Conservation (phyloP, 2,888 invertebrate genomes). For the Synergus itoensis region DNA sequence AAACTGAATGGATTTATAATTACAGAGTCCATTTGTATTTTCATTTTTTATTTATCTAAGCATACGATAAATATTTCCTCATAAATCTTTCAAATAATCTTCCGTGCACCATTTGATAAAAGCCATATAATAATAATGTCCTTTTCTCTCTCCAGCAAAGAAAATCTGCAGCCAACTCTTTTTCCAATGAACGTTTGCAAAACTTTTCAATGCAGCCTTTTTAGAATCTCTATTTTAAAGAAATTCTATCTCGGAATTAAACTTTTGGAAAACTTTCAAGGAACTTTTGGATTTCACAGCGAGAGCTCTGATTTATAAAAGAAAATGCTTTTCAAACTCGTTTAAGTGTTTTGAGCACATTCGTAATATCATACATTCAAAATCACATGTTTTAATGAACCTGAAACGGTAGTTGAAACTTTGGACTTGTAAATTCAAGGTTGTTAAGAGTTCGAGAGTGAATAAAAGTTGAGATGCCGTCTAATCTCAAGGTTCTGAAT, state of each 20-base stretch:
- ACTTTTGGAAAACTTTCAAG: constrained; percentile 23
- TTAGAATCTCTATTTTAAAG: constrained; percentile 8
- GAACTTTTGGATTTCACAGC: not conserved
- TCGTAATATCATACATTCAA: not conserved
- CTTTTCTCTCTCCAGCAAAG: not conserved
- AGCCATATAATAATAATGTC: not conserved
- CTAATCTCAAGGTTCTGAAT: not conserved
- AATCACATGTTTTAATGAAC: not conserved
- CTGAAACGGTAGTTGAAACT: not conserved
- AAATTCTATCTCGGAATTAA: constrained; percentile 24
- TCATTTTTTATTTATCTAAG: not conserved
- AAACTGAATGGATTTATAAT: not conserved
- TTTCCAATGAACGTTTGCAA: not conserved
- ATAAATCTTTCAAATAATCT: not conserved
- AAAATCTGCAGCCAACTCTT: not conserved
- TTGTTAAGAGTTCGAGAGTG: not conserved
- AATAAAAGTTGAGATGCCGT: not conserved
- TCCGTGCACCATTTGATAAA: not conserved
- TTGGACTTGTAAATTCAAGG: not conserved
- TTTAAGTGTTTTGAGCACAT: not conserved
- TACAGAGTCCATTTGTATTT: not conserved
- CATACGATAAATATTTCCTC: not conserved
- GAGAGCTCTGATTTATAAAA: not conserved
- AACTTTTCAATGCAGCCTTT: constrained; percentile 6
- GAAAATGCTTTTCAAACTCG: not conserved